Conservation (phyloP, 2,113 vertebrate species). For the Burhinus bistriatus region DNA sequence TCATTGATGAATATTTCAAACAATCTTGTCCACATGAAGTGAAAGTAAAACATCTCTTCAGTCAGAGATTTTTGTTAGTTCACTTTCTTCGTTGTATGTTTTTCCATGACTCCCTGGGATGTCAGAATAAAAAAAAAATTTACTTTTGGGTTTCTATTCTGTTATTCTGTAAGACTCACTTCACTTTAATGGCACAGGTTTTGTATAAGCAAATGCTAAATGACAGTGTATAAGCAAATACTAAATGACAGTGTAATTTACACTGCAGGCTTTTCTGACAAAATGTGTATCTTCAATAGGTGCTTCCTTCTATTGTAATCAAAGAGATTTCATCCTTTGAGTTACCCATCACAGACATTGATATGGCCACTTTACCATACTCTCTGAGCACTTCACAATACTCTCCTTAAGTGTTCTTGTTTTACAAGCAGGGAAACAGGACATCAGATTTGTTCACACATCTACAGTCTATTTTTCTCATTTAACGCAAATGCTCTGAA, state of each 20-base stretch:
- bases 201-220: neutral
- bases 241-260: conserved; percentile 32
- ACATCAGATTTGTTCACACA: neutral
- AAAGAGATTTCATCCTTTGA: neutral
- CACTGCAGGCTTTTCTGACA: conserved; percentile 3
- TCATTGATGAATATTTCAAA: neutral
- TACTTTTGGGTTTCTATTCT: neutral
- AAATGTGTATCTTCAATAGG: neutral
- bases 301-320: neutral
- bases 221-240: neutral
- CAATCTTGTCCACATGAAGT: neutral
- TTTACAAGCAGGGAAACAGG: neutral
- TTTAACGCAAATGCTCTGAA: neutral
- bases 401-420: neutral
- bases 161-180: neutral
- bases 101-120: neutral
- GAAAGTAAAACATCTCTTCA: neutral
- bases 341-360: neutral
- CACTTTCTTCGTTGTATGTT: neutral
- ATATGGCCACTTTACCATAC: neutral
- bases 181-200: neutral
- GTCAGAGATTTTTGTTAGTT: neutral
- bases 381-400: neutral
- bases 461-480: neutral
- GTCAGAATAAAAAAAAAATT: neutral